These are phyloP conservation scores for Leptodactylus fuscus DNA, from an alignment of 2,113 vertebrate species.

Conservation along the genomic window DNA sequence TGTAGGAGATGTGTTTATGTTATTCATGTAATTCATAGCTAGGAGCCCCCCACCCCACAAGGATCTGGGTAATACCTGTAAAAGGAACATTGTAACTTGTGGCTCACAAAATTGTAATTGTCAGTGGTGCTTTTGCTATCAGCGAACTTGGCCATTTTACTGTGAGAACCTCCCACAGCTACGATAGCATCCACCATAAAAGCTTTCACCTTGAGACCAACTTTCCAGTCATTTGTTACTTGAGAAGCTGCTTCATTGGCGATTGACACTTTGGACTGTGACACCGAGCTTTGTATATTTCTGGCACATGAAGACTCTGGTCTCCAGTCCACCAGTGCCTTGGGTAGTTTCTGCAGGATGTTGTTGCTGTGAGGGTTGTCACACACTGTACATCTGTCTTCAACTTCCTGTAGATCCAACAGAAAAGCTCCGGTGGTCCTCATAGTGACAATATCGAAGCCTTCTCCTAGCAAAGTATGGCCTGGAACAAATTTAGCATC, in stretches of 20 bases:
- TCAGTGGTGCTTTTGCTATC: slow-evolving; percentile 75
- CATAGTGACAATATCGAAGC: slow-evolving; percentile 67
- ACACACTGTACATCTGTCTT: slow-evolving; percentile 72
- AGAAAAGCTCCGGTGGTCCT: slow-evolving; percentile 61
- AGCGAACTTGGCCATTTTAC: slow-evolving; percentile 73
- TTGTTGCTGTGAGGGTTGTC: slow-evolving; percentile 69
- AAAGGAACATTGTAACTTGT: slow-evolving; percentile 71
- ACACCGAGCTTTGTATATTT: slow-evolving; percentile 66
- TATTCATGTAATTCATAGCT: neutral
- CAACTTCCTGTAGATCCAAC: slow-evolving; percentile 43
- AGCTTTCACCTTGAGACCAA: slow-evolving; percentile 31
- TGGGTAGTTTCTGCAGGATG: slow-evolving; percentile 72
- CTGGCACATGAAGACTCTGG: slow-evolving; percentile 68
- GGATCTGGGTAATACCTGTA: slow-evolving; percentile 72
- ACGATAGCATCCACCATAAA: accelerated
- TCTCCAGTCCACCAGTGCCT: slow-evolving; percentile 76
- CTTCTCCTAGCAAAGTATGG: slow-evolving; percentile 67
- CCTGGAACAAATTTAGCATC: slow-evolving; percentile 65
- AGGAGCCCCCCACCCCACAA: neutral
- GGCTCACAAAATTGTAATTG: slow-evolving; percentile 76
- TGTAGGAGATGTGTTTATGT: too few relatives aligned
- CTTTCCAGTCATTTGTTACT: slow-evolving; percentile 75
- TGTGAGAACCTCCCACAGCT: slow-evolving; percentile 70
- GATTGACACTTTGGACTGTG: slow-evolving; percentile 74
- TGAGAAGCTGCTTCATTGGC: slow-evolving; percentile 62